Evolutionary conservation across 2,113 vertebrate species (phyloP), one percentile per base, ranked within the genome.

Genomic region (Cromileptes altivelis): DNA sequence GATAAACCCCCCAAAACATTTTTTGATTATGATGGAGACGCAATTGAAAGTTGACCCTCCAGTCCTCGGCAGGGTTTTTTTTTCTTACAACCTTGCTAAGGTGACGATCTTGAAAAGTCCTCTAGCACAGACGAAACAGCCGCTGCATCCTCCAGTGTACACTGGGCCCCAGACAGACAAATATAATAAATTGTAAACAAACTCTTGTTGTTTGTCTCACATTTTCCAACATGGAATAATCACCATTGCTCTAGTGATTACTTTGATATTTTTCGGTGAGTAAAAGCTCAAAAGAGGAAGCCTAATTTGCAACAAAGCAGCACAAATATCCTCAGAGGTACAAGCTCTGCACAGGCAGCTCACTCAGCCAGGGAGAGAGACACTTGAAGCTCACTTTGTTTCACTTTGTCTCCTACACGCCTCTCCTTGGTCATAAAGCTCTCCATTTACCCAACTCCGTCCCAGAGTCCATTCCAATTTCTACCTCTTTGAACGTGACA

Each of bases 401-500:
- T 88, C 87, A 89, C 88, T 93, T 89, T 88, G 84, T 85, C 82
- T 90, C 78, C 72, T 55, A 74, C 75, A 74, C 19, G 21, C 60
- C 74, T 82, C 80, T 91, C 72, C 77, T 71, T 81, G 83, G 84
- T 87, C 86, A 68, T 87, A 88, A 90, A 92, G 82, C 84, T 91
- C 86, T 74, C 82, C 87, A 80, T 88, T 88, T 90, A 84, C 72
- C 70, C 21, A 86, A 84, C 75, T 75, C 88, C 23, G 18, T 90
- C 78, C 82, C 68, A 81, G 42, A 90, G 91, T 93, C 86, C 70
- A 83, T 88, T 90, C 82, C 89, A 89, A 90, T 93, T 88, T 84
- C 82, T 92, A 84, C 86, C 85, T 85, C 87, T 95, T 92, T 94
- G 85, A 95, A 94, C 81, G 70, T 85, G 89, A 92, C 85, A 86